A percentile compares a stretch with the other conserved stretches of the same genome.
Evolutionary conservation across 2,888 invertebrate genomes (phyloP).

Genomic region (Rhagonycha lutea): DNA sequence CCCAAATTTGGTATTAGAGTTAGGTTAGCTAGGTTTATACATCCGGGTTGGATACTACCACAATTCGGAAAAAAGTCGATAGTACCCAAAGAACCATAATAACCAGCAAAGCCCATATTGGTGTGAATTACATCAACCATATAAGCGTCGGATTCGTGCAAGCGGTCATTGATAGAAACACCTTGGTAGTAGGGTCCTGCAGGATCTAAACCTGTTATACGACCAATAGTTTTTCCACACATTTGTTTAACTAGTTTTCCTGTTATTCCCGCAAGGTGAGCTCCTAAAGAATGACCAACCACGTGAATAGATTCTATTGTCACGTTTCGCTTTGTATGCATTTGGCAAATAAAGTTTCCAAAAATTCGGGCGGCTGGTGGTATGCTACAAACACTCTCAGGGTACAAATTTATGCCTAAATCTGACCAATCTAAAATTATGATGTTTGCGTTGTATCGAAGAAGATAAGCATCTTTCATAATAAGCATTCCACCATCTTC

Average conservation of each 20-base stretch:
- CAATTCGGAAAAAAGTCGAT: slow-evolving; percentile 9
- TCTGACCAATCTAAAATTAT: slow-evolving; percentile 10
- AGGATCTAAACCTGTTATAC: slow-evolving; percentile 14
- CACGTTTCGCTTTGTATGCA: neutral
- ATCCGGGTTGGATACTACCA: slow-evolving; percentile 7
- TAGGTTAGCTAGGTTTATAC: neutral
- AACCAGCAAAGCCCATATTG: neutral
- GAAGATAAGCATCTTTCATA: slow-evolving; percentile 10
- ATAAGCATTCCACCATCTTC: neutral
- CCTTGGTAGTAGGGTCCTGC: slow-evolving; percentile 6
- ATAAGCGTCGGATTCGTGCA: neutral
- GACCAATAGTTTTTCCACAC: neutral
- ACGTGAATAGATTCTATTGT: neutral
- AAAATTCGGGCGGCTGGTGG: neutral
- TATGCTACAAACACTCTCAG: neutral
- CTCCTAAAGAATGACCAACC: slow-evolving; percentile 11
- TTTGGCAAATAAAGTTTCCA: neutral
- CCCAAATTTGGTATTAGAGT: neutral
- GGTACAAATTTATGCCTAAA: neutral
- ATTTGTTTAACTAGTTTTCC: neutral
- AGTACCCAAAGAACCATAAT: neutral
- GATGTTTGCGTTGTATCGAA: slow-evolving; percentile 7
- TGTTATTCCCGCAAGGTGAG: neutral
- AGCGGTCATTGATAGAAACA: neutral
- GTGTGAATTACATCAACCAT: slow-evolving; percentile 11